Evolutionary conservation across 1,140 invertebrate genomes (phyloP).

Genomic region (Drosophila ohnishii): DNA sequence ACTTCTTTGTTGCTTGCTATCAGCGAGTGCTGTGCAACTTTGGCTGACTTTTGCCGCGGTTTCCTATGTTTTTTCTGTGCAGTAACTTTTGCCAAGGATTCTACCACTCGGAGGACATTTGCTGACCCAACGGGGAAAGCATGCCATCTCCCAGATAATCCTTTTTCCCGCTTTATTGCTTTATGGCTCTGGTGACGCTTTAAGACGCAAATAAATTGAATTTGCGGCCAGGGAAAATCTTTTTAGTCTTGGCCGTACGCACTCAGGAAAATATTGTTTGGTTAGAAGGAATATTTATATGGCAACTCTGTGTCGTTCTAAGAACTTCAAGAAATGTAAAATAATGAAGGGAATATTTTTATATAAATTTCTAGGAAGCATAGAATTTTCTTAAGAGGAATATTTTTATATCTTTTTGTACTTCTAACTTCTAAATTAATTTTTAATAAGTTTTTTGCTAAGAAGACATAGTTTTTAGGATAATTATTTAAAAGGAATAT

Average conservation of each 20-base stretch:
- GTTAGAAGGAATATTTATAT: not conserved
- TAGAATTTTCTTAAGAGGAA: not conserved
- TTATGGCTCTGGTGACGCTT: conserved; percentile 65
- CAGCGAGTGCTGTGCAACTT: conserved; percentile 59
- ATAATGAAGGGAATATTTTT: not conserved
- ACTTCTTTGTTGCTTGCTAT: conserved; percentile 60
- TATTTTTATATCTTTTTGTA: not conserved
- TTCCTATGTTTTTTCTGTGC: conserved; percentile 14
- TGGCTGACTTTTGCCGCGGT: conserved; percentile 56
- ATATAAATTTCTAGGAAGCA: not conserved
- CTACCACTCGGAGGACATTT: conserved; percentile 24
- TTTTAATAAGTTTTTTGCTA: too few species aligned
- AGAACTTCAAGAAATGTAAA: not conserved
- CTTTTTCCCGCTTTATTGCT: conserved; percentile 72
- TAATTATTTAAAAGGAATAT: too few species aligned
- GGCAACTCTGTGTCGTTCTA: not conserved
- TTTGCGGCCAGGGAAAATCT: conserved; percentile 59
- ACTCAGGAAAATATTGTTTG: conserved; percentile 10
- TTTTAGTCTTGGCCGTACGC: conserved; percentile 6
- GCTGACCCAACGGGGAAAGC: conserved; percentile 22
- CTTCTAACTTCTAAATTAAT: not conserved
- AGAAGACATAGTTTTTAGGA: not conserved
- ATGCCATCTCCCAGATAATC: conserved; percentile 59
- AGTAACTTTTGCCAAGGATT: conserved; percentile 50
- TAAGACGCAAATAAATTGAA: conserved; percentile 76